Base-by-base conservation (phyloP, 2,113 vertebrate species). In the Perognathus longimembris region DNA sequence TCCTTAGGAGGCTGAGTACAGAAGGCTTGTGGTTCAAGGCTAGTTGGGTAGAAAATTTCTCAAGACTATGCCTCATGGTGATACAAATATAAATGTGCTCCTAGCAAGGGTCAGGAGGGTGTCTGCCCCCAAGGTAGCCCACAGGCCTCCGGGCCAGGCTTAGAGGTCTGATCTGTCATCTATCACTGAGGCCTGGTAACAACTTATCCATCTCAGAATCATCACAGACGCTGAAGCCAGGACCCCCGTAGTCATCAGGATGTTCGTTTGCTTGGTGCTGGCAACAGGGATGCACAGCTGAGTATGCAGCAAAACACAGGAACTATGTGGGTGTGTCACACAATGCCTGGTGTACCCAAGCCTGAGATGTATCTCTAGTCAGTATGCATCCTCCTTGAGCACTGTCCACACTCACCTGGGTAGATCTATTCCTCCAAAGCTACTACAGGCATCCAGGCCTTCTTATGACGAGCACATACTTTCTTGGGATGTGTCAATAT, bases 401-500 rank as follows among this genome's bases (percentile, higher is more conserved):
- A 21, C 76, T 0, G 9, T 42, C 10, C 0, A 2, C 1, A 17
- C 21, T 76, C 18, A 8, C 74, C 21, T 32, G 42, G 14, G 5
- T 32, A 8, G 36, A 42, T 32, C 63, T n/a, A 32, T 22, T n/a
- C 59, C 21, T 82, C 76, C 75, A 2, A 22, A n/a, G 45, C 38
- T 82, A 74, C 50, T 50, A 5, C 11, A 6, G 67, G 61, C n/a
- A 63, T 45, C 69, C 57, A 59, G 32, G 18, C 38, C 24, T 64
- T 66, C n/a, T 50, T 24, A 34, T 69, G 57, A 67, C 67, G 3
- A 67, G 34, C 32, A 50, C 26, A 32, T 45, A 75, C 36, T 73
- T 83, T 89, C 80, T 80, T 18, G 59, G 75, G 50, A 20, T 92
- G 21, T 18, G 14, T 81, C 77, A 32, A 36, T 54, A 12, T 89